A percentile compares a stretch with the other conserved stretches of the same genome.
Conservation (phyloP, 1,140 invertebrate species). For the Babylonia areolata region DNA sequence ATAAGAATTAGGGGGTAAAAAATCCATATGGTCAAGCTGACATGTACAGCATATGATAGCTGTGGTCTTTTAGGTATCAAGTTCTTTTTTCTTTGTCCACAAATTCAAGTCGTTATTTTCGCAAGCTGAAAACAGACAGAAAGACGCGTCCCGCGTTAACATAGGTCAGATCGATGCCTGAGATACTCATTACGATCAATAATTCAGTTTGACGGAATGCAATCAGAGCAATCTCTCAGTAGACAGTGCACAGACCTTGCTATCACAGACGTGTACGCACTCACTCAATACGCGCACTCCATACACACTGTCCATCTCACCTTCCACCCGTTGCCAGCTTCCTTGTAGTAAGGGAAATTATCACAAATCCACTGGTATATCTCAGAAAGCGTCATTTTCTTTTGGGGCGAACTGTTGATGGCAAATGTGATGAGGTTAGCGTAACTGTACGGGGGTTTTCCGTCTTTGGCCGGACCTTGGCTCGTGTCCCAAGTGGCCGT, state of each 20-base stretch:
- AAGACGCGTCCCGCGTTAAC: background rate
- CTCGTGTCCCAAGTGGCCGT: constrained; percentile 66
- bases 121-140: background rate
- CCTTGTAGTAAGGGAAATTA: constrained; percentile 81
- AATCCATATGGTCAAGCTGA: too few species aligned
- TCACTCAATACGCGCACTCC: too few species aligned
- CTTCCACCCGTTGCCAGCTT: constrained; percentile 85
- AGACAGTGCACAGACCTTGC: background rate
- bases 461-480: constrained; percentile 71
- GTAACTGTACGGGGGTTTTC: constrained; percentile 82
- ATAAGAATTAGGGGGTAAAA: too few species aligned
- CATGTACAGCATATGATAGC: too few species aligned
- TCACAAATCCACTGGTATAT: constrained; percentile 79
- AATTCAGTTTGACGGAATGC: background rate
- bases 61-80: too few species aligned
- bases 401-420: constrained; percentile 82
- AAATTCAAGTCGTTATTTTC: background rate
- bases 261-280: background rate
- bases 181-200: background rate
- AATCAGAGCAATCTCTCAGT: background rate
- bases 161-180: background rate
- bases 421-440: constrained; percentile 84
- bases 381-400: constrained; percentile 79
- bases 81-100: background rate
- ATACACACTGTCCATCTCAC: constrained; percentile 71